Conservation (phyloP, 23 tunicate genomes). For the Pegea sp. region DNA sequence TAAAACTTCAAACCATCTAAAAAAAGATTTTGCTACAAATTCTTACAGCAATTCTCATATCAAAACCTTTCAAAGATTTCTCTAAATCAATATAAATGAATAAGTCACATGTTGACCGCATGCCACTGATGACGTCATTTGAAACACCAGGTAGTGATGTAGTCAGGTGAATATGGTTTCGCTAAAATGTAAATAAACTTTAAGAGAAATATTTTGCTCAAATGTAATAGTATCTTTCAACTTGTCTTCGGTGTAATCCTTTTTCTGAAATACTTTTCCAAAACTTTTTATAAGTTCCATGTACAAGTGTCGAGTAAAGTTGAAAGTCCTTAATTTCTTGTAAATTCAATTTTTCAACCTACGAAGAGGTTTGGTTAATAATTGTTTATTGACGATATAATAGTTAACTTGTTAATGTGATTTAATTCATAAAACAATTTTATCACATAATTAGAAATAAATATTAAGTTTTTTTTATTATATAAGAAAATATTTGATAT, state of each 20-base stretch:
- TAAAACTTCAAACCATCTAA: conserved; percentile 54
- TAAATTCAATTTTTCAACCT: conserved; percentile 27
- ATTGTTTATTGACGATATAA: too few relatives aligned
- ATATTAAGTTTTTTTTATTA: too few relatives aligned
- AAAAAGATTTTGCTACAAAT: background rate
- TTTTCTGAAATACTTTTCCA: background rate
- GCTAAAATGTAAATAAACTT: conserved; percentile 10
- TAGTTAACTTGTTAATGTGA: too few relatives aligned
- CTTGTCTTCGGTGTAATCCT: background rate
- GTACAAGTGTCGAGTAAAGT: conserved; percentile 29
- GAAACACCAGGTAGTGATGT: conserved; percentile 35
- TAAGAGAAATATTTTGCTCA: background rate
- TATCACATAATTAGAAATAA: too few relatives aligned
- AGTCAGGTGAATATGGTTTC: conserved; percentile 88
- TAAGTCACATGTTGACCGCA: conserved; percentile 40
- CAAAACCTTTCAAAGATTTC: conserved; percentile 44
- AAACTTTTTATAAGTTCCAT: conserved; percentile 31
- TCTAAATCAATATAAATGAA: conserved; percentile 41
- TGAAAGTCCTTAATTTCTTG: conserved; percentile 15
- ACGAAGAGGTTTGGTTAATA: too few relatives aligned
- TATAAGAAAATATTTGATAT: too few relatives aligned
- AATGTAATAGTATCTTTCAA: background rate
- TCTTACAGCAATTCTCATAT: background rate
- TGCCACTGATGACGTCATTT: conserved; percentile 57
- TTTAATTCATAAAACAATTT: too few relatives aligned